Percentiles rank a stretch among this genome's conserved stretches.
Conservation (phyloP, 2,888 invertebrate species). For the Cephus pygmeus region DNA sequence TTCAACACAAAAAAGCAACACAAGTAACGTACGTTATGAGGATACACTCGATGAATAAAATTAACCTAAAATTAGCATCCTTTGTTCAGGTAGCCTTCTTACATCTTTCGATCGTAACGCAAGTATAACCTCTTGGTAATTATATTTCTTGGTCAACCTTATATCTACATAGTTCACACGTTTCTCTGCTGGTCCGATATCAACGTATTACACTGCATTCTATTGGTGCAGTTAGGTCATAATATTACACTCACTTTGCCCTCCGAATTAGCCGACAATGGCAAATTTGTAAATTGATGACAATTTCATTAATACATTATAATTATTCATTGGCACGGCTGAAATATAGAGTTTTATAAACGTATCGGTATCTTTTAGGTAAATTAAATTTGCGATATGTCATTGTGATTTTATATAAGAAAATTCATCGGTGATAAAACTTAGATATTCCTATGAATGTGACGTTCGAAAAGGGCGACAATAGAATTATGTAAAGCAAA, state of each 20-base stretch:
- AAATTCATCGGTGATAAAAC: background rate
- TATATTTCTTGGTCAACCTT: background rate
- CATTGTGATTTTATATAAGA: background rate
- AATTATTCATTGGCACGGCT: background rate
- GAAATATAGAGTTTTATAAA: background rate
- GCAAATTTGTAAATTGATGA: background rate
- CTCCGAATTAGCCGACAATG: background rate
- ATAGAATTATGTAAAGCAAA: slow-evolving; percentile 8
- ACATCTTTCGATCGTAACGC: background rate
- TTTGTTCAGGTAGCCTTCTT: background rate
- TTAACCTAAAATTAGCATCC: background rate
- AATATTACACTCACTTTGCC: background rate
- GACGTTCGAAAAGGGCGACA: background rate
- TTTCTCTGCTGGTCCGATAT: background rate
- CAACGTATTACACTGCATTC: background rate
- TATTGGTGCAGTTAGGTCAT: background rate
- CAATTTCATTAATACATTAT: background rate
- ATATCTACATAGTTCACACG: background rate
- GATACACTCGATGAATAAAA: background rate
- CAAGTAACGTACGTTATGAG: background rate
- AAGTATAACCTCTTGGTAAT: background rate
- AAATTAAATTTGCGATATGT: background rate
- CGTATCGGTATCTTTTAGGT: background rate
- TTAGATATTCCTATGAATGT: background rate
- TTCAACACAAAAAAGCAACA: background rate